Percentiles rank a stretch among this genome's conserved stretches.
Conservation (phyloP, 1,140 invertebrate species). For the Zaprionus africanus region DNA sequence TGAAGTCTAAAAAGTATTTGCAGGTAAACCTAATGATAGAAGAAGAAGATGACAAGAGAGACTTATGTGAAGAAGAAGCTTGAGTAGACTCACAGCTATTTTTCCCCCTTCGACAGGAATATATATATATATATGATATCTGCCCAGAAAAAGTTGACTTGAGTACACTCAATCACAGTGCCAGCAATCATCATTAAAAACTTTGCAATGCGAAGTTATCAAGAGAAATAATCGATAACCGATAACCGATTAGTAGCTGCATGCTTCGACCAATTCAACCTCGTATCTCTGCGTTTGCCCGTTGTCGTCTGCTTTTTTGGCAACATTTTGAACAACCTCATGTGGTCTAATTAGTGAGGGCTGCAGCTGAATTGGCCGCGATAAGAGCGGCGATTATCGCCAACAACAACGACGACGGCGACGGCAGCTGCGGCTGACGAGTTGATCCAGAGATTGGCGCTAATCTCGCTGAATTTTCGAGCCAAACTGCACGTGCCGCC, state of each 20-base stretch:
- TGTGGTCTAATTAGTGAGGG: conserved; percentile 39
- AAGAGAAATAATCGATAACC: conserved; percentile 52
- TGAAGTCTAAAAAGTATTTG: no score
- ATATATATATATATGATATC: no score
- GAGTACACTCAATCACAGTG: not conserved
- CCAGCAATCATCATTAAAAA: conserved; percentile 78
- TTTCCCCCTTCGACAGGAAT: no score
- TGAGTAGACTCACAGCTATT: no score
- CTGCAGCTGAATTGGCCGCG: not conserved
- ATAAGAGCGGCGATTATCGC: conserved; percentile 10
- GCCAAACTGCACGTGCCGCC: conserved; percentile 25
- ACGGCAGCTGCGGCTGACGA: not conserved
- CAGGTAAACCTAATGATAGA: no score
- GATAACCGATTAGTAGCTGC: conserved; percentile 30
- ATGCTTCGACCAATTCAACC: conserved; percentile 20
- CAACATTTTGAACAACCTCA: conserved; percentile 12
- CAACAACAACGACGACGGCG: not conserved
- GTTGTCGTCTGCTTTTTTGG: conserved; percentile 19
- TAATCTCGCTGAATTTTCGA: conserved; percentile 19
- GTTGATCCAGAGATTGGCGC: conserved; percentile 10
- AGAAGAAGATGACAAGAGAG: no score
- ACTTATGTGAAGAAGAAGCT: no score
- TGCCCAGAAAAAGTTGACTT: not conserved
- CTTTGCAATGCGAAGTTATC: conserved; percentile 27
- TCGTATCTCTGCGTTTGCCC: conserved; percentile 9